Conservation (phyloP, 1,140 invertebrate genomes). For the Drosophila seguyi region DNA sequence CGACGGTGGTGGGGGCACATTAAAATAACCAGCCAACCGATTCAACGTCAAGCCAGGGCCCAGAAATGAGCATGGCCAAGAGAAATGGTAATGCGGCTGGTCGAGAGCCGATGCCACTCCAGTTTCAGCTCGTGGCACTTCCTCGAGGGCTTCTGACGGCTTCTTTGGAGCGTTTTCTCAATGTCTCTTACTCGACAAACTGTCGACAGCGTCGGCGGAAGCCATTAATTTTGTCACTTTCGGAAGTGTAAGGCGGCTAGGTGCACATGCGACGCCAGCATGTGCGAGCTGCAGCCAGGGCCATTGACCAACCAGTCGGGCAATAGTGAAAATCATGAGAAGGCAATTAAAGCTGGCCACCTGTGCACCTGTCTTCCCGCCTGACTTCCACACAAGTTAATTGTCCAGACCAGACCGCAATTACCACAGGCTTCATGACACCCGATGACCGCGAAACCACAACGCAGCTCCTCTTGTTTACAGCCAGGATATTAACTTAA, state of each 20-base stretch:
- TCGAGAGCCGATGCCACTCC: slow-evolving; percentile 37
- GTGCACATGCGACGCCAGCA: slow-evolving; percentile 48
- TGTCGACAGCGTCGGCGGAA: slow-evolving; percentile 73
- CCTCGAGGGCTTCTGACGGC: slow-evolving; percentile 39
- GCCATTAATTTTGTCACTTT: slow-evolving; percentile 85
- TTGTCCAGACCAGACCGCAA: slow-evolving; percentile 68
- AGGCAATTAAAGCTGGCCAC: slow-evolving; percentile 73
- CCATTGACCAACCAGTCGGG: slow-evolving; percentile 44
- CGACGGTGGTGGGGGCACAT: slow-evolving; percentile 51
- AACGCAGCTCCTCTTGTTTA: slow-evolving; percentile 35
- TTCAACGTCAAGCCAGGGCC: slow-evolving; percentile 69
- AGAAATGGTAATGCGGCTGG: slow-evolving; percentile 77
- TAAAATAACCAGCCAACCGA: slow-evolving; percentile 82
- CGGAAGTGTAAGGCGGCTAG: slow-evolving; percentile 58
- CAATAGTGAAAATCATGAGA: slow-evolving; percentile 75
- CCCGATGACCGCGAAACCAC: slow-evolving; percentile 63
- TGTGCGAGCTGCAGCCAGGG: slow-evolving; percentile 23
- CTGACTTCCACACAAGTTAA: slow-evolving; percentile 72
- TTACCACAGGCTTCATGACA: slow-evolving; percentile 59
- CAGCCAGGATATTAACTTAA: slow-evolving; percentile 60
- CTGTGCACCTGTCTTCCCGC: slow-evolving; percentile 41
- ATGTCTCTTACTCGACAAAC: slow-evolving; percentile 70
- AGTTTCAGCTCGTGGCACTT: slow-evolving; percentile 6
- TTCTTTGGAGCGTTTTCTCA: slow-evolving; percentile 65
- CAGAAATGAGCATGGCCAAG: slow-evolving; percentile 76